Base-by-base conservation (phyloP, 2,113 vertebrate genomes). In the Sinocyclocheilus anophthalmus region DNA sequence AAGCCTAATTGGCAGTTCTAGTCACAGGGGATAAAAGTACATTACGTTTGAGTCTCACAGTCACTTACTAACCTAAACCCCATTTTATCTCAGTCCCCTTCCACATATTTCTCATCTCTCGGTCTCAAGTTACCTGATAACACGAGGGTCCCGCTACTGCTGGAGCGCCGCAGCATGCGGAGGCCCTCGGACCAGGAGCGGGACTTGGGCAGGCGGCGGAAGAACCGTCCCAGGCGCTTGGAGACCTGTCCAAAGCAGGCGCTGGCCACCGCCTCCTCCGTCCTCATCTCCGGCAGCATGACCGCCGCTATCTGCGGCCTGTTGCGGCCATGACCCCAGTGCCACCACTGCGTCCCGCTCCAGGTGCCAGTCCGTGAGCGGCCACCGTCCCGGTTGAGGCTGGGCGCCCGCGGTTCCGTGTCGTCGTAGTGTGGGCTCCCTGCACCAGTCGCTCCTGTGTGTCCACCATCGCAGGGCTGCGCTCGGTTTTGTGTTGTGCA, bases 241-340 rank as follows among this genome's bases (percentile, higher is more conserved):
- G 96, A 93, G 26, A 97, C 87, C 0, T 96, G 93, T 20, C 96
- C 94, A 2, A 98, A 98, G 90, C 98, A 98, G 76, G 96, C 85
- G 0, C 92, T 90, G 3, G 92, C 88, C 0, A 76, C 73, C 70
- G 89, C 81, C 87, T 88, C 61, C 84, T 90, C 90, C 18, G 89
- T 93, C 92, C 0, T 93, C 93, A 0, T 86, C 87, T 45, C 87
- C 85, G 70, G 76, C 84, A 82, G 83, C 75, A 69, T 78, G 80
- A 78, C 76, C 50, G 76, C n/a, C 33, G 87, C 88, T 90, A 88
- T 87, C 89, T 90, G 83, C 37, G 85, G 39, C 76, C 79, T 61
- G 85, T 76, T 42, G 55, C 80, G 85, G 61, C 84, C 84, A 70
- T 88, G 86, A 80, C 86, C 81, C 81, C 50, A 61, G 76, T 84